Evolutionary conservation across 1,140 invertebrate genomes (phyloP).

Genomic region (Leptonema lineaticorne): DNA sequence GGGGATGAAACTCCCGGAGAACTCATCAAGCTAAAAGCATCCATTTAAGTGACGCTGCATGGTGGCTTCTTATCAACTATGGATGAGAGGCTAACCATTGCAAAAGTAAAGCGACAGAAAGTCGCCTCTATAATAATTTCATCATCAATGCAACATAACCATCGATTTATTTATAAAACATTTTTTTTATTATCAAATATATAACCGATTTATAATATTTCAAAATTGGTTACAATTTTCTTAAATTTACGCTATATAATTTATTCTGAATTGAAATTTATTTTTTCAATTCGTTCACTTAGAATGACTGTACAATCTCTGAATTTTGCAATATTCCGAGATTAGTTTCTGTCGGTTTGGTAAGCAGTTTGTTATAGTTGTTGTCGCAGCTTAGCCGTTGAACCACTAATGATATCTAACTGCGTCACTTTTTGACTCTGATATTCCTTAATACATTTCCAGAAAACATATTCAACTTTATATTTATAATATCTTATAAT

Average conservation of each 20-base stretch:
- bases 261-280: no score
- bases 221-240: no score
- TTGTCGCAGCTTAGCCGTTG: conserved; percentile 32
- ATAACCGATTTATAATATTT: no score
- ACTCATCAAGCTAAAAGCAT: conserved; percentile 31
- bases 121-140: not conserved
- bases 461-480: not conserved
- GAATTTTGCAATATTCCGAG: conserved; percentile 36
- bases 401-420: conserved; percentile 28
- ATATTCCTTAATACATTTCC: no score
- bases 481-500: not conserved
- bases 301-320: conserved; percentile 4
- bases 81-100: conserved; percentile 25
- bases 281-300: not conserved
- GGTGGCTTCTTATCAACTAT: conserved; percentile 34
- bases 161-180: no score
- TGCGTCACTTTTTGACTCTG: conserved; percentile 12
- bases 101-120: conserved; percentile 4
- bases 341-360: conserved; percentile 34
- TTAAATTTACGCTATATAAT: no score
- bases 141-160: no score
- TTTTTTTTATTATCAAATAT: not conserved
- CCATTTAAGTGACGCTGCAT: conserved; percentile 32
- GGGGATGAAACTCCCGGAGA: conserved; percentile 18
- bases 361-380: conserved; percentile 38